Evolutionary conservation across 2,797 vertebrate genomes (phyloP).

Genomic region (Halcyon smyrnensis): DNA sequence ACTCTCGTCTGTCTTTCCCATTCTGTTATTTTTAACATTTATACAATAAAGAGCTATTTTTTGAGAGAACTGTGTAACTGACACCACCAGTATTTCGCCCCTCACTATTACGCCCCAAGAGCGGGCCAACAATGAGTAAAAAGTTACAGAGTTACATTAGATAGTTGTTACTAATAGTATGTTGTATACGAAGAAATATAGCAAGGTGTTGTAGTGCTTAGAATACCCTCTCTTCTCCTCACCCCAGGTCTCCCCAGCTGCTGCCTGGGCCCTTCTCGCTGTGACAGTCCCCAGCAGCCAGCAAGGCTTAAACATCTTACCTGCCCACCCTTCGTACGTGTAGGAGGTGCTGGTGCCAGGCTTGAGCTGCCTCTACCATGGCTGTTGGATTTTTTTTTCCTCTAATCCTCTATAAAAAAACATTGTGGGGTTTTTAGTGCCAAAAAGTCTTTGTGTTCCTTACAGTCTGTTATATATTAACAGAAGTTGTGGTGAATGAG

Average conservation of each 20-base stretch:
- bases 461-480: constrained; percentile 75
- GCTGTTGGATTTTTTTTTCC: not conserved
- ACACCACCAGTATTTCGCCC: not conserved
- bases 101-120: not conserved
- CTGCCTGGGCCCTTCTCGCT: not conserved
- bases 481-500: constrained; percentile 64
- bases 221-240: rapidly evolving
- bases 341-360: not conserved
- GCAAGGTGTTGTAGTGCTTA: not conserved
- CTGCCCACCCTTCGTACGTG: not conserved
- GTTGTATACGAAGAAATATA: not conserved
- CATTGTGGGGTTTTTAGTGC: not conserved
- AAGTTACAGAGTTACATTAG: not conserved
- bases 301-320: not conserved
- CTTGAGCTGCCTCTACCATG: not conserved
- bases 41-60: not conserved
- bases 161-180: not conserved
- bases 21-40: not conserved
- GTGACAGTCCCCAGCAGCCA: not conserved
- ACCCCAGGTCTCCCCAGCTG: not conserved
- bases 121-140: not conserved
- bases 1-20: not conserved
- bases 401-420: not conserved
- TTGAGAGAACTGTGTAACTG: not conserved
- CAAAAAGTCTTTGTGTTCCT: constrained; percentile 50